Evolutionary conservation across 2,888 invertebrate genomes (phyloP).

Genomic region (Eupithecia exiguata): DNA sequence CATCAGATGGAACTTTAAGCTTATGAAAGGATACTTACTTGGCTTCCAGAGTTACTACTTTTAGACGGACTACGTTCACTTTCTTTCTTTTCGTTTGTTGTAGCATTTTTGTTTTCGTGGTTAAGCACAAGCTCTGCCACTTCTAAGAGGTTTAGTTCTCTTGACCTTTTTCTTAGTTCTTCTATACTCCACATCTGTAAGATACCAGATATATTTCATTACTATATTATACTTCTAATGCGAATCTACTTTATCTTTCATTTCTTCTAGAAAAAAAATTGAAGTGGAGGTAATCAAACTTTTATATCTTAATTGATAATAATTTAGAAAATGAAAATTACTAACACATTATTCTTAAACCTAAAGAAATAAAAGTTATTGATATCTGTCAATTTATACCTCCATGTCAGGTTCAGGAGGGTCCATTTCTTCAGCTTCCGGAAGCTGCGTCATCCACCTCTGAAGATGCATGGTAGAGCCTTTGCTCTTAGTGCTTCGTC

Average conservation of each 20-base stretch:
- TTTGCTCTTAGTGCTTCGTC: slow-evolving; percentile 83
- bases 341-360: too few relatives aligned
- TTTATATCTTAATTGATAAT: too few relatives aligned
- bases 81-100: slow-evolving; percentile 77
- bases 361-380: too few relatives aligned
- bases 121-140: slow-evolving; percentile 71
- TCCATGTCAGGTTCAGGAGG: slow-evolving; percentile 84
- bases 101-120: slow-evolving; percentile 63
- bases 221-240: too few relatives aligned
- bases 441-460: slow-evolving; percentile 91
- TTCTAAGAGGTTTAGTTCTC: slow-evolving; percentile 86
- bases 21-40: slow-evolving; percentile 78
- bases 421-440: slow-evolving; percentile 84
- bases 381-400: slow-evolving; percentile 51
- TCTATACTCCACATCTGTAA: slow-evolving; percentile 87
- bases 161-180: slow-evolving; percentile 87
- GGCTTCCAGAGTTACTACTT: slow-evolving; percentile 91
- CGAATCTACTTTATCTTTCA: too few relatives aligned
- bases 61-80: slow-evolving; percentile 88
- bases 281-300: too few relatives aligned
- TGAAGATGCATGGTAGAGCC: slow-evolving; percentile 90
- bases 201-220: background rate
- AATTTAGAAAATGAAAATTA: too few relatives aligned
- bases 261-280: too few relatives aligned
- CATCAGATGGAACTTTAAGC: background rate